phyloP scores from a whole-genome alignment of 2,888 invertebrate species.

The Diadegma fenestrale region DNA sequence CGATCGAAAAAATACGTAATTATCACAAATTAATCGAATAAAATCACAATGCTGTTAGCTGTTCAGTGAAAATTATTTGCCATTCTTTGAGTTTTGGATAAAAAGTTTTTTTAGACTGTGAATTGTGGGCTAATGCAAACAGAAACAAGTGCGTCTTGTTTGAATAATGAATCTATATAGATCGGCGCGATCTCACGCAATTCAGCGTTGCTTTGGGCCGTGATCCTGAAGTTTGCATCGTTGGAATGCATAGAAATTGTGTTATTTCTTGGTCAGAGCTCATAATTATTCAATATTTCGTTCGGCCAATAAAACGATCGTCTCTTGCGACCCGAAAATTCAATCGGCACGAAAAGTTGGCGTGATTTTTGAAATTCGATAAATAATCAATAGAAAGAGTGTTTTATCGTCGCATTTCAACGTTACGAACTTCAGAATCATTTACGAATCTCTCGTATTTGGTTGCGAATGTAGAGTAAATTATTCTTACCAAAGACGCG shows the following conservation, averaged over 20 bases:
- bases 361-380: no score
- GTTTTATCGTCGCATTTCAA: no score
- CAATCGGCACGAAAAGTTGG: no score
- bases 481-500: slow-evolving; percentile 93
- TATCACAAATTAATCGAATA: not conserved
- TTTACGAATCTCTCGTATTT: no score
- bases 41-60: not conserved
- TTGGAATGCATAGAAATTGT: no score
- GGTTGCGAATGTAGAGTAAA: not conserved
- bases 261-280: no score
- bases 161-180: not conserved
- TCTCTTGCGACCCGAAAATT: no score
- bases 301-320: no score
- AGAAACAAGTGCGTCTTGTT: not conserved
- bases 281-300: no score
- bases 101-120: not conserved
- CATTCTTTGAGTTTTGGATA: not conserved
- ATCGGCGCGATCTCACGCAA: not conserved
- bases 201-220: not conserved
- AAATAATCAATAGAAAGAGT: no score
- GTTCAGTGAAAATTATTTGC: not conserved
- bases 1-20: not conserved
- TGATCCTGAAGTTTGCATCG: no score
- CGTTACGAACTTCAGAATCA: no score
- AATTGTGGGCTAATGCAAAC: not conserved